Evolutionary conservation across 2,888 invertebrate species (phyloP), one percentile per base, ranked within the genome.

Genomic region (Zygothrica quintamaculata): DNA sequence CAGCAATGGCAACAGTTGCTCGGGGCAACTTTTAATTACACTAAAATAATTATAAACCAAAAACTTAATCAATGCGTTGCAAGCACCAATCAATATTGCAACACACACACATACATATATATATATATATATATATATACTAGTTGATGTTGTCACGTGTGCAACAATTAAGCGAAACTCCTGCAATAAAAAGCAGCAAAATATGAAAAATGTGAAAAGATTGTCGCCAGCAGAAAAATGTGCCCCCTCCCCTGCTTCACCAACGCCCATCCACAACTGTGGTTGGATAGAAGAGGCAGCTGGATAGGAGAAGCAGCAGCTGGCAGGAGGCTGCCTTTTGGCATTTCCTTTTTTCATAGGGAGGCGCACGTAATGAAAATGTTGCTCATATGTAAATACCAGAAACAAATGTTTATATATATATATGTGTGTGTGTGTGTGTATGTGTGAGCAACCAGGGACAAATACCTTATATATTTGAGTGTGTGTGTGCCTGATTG

Each of bases 301-400:
- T n/a, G n/a, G n/a, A n/a, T n/a, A n/a, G n/a, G n/a, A n/a, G n/a
- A 62, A 25, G 47, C 9, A 1, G 33, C 22, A 1, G 13, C 8
- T 26, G 26, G 26, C 26, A 62, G 31, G 47, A 9, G 2, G 33
- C 22, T 1, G n/a, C 8, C 7, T 9, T 29, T 29, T 8, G 9
- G 29, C 18, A 3, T 22, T 22, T 22, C 18, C 18, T 22, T 22
- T 44, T 33, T 11, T 12, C 18, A 9, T 2, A 9, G 39, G 13
- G 39, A 8, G 22, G 46, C 40, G 69, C 74, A 70, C 78, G 81
- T 75, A 81, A 78, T 78, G 75, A 77, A 78, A 81, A 78, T 78
- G 76, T 76, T 65, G 70, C 64, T 62, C 58, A 43, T 74, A 72
- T 77, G 76, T 59, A 75, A 73, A 76, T 71, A 53, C 44, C 44